Percentiles rank a stretch among this genome's conserved stretches.
These are phyloP conservation scores for Ernsta delagoae DNA, from an alignment of 2,888 invertebrate species.

Conservation along the genomic window DNA sequence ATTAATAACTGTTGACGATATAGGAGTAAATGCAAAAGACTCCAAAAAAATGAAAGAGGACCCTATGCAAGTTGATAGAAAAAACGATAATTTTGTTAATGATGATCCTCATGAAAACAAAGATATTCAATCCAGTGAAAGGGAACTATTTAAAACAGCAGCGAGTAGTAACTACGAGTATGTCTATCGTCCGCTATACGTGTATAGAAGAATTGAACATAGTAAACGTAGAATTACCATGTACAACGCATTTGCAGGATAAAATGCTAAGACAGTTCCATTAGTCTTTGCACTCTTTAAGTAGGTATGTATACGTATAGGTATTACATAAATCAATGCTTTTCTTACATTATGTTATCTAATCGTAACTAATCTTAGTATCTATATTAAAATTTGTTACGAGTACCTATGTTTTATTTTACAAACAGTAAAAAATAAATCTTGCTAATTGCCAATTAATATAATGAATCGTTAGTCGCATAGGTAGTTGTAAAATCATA, in stretches of 20 bases:
- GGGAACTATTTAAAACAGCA: conserved; percentile 57
- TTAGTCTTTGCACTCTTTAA: too few relatives aligned
- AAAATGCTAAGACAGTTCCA: conserved; percentile 35
- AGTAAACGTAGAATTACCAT: conserved; percentile 72
- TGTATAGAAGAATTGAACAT: conserved; percentile 71
- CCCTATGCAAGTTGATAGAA: background rate
- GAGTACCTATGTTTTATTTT: too few relatives aligned
- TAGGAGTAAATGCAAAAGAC: background rate
- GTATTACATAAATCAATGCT: too few relatives aligned
- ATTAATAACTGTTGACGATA: background rate
- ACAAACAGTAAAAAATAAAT: too few relatives aligned
- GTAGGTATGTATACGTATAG: too few relatives aligned
- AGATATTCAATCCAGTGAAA: conserved; percentile 27
- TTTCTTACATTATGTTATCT: too few relatives aligned
- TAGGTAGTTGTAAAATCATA: background rate
- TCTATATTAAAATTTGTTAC: too few relatives aligned
- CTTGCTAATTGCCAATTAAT: conserved; percentile 27
- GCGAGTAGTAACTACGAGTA: conserved; percentile 56
- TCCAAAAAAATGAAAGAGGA: background rate
- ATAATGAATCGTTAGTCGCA: conserved; percentile 3
- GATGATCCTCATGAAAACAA: conserved; percentile 2
- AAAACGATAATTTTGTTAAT: background rate
- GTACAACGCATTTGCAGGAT: conserved; percentile 76
- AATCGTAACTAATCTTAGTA: too few relatives aligned
- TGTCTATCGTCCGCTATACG: conserved; percentile 70